These are phyloP conservation scores for Ctenopoma multispine DNA, from an alignment of 2,797 vertebrate genomes.

Conservation along the genomic window DNA sequence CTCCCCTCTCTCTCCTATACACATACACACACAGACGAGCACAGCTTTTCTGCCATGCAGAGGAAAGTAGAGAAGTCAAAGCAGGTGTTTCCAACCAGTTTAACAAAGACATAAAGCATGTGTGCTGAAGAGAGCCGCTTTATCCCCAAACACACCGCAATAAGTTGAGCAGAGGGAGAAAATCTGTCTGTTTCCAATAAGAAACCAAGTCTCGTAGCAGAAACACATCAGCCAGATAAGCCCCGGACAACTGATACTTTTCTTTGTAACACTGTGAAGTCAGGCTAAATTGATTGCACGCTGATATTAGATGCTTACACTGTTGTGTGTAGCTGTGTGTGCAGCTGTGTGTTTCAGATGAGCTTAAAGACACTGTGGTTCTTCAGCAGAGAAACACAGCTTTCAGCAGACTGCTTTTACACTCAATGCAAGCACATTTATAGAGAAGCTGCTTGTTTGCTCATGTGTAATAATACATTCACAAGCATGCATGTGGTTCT, in stretches of 20 bases:
- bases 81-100: conserved; percentile 82
- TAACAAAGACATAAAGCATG: conserved; percentile 74
- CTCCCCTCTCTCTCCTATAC: conserved; percentile 19
- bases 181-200: conserved; percentile 54
- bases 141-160: conserved; percentile 46
- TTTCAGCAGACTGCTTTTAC: no score
- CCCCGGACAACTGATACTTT: conserved; percentile 38
- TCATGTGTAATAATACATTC: background rate
- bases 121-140: conserved; percentile 42
- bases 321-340: conserved; percentile 12
- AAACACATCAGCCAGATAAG: conserved; percentile 29
- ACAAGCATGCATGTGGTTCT: background rate
- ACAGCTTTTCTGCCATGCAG: conserved; percentile 64
- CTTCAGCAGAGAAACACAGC: conserved; percentile 1
- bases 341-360: background rate
- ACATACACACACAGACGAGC: conserved; percentile 24
- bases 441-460: no score
- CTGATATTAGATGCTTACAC: conserved; percentile 11
- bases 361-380: background rate
- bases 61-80: conserved; percentile 67
- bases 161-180: conserved; percentile 44
- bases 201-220: conserved; percentile 13
- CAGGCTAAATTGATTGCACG: conserved; percentile 14
- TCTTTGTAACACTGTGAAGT: conserved; percentile 5
- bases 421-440: no score